Percentiles rank a stretch among this genome's conserved stretches.
phyloP scores from a whole-genome alignment of 2,888 invertebrate species.

The Cheilosia soror region DNA sequence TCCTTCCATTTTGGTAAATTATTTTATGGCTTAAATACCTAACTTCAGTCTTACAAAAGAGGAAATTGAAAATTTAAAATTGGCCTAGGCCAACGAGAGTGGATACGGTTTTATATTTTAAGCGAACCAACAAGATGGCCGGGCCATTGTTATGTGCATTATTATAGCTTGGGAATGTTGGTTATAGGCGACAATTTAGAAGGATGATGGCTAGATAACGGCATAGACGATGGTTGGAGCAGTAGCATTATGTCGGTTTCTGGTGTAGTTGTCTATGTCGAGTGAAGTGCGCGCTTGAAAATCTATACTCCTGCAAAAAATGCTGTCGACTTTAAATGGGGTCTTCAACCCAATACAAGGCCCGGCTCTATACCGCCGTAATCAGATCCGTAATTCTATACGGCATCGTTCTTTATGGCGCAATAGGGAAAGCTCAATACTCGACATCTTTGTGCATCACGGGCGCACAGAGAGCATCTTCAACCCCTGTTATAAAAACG shows the following conservation, averaged over 20 bases:
- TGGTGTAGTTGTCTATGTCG: too few relatives aligned
- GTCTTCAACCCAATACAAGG: too few relatives aligned
- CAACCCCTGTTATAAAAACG: too few relatives aligned
- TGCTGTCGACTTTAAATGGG: too few relatives aligned
- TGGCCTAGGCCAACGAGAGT: conserved; percentile 56
- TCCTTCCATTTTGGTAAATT: conserved; percentile 4
- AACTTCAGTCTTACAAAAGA: conserved; percentile 44
- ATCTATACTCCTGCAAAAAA: too few relatives aligned
- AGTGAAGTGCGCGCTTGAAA: too few relatives aligned
- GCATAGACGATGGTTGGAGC: neutral
- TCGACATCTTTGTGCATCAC: too few relatives aligned
- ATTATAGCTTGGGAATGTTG: neutral
- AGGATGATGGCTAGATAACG: neutral
- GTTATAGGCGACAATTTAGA: neutral
- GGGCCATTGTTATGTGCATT: conserved; percentile 21
- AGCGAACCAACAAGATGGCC: conserved; percentile 11
- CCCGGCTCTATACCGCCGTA: too few relatives aligned
- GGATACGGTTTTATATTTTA: conserved; percentile 29
- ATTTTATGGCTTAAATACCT: conserved; percentile 27
- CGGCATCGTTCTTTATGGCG: too few relatives aligned
- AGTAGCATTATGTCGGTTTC: neutral
- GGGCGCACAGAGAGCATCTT: too few relatives aligned
- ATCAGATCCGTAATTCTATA: too few relatives aligned
- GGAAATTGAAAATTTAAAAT: conserved; percentile 74
- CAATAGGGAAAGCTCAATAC: too few relatives aligned